phyloP scores from a whole-genome alignment of 2,888 invertebrate species.

The Parascotia fuliginaria region DNA sequence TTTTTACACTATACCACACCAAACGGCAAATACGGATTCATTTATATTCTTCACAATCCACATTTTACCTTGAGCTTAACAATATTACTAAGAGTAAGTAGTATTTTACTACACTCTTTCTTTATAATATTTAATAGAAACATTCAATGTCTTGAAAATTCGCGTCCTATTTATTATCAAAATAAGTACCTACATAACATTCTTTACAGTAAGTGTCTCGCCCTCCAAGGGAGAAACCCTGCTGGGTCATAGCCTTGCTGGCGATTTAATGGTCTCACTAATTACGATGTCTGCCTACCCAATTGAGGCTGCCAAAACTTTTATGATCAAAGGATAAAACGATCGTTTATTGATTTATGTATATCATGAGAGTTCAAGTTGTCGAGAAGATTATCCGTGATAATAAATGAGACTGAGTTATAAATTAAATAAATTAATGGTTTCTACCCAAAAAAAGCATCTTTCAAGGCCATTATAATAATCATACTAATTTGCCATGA shows the following conservation, averaged over 20 bases:
- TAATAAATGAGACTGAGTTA: not conserved
- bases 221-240: slow-evolving; percentile 37
- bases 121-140: too few species aligned
- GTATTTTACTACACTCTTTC: too few species aligned
- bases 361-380: not conserved
- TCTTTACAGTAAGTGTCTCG: slow-evolving; percentile 31
- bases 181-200: slow-evolving; percentile 19
- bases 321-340: slow-evolving; percentile 3
- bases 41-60: too few species aligned
- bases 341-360: slow-evolving; percentile 14
- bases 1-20: too few species aligned
- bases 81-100: too few species aligned
- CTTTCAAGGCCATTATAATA: too few species aligned
- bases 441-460: too few species aligned
- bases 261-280: slow-evolving; percentile 48
- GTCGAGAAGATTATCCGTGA: not conserved
- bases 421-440: too few species aligned
- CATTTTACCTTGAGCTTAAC: too few species aligned
- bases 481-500: too few species aligned
- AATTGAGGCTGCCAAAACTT: slow-evolving; percentile 35
- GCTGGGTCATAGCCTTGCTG: slow-evolving; percentile 33
- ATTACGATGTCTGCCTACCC: slow-evolving; percentile 37
- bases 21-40: too few species aligned
- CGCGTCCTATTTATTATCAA: slow-evolving; percentile 2
- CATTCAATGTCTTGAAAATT: slow-evolving; percentile 6